phyloP scores from a whole-genome alignment of 2,797 vertebrate genomes.

The Moxostoma hubbsi region DNA sequence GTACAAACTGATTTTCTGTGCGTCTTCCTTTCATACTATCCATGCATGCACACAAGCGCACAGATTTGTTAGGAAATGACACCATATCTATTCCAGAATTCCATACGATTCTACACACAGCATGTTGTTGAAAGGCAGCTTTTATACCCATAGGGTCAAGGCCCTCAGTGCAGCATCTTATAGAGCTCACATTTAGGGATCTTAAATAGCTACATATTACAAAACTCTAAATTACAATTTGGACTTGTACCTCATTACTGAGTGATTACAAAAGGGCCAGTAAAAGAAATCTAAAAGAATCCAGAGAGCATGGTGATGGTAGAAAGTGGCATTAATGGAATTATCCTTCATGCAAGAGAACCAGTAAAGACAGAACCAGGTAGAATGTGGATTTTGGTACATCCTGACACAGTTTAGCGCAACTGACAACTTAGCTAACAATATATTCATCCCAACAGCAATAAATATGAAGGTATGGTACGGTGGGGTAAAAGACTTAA shows the following conservation, averaged over 20 bases:
- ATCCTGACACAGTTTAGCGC: conserved; percentile 56
- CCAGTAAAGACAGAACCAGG: conserved; percentile 59
- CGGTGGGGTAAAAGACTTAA: conserved; percentile 64
- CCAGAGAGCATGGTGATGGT: conserved; percentile 18
- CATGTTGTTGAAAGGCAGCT: conserved; percentile 57
- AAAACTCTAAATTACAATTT: conserved; percentile 25
- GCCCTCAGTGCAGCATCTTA: conserved; percentile 54
- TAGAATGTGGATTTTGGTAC: conserved; percentile 41
- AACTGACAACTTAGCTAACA: conserved; percentile 68
- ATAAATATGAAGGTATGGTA: not conserved
- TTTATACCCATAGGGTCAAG: conserved; percentile 55
- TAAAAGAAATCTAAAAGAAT: conserved; percentile 20
- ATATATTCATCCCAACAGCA: conserved; percentile 60
- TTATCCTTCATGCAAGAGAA: conserved; percentile 63
- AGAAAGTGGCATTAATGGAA: conserved; percentile 54
- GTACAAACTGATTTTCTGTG: conserved; percentile 5
- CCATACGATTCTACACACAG: conserved; percentile 38
- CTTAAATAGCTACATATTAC: conserved; percentile 40
- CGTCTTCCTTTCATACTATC: conserved; percentile 30
- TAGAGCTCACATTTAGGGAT: conserved; percentile 50
- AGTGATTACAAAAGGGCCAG: too few relatives aligned
- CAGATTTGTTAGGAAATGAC: not conserved
- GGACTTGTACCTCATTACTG: conserved; percentile 24
- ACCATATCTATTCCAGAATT: conserved; percentile 50
- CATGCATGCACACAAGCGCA: not conserved